A percentile compares a stretch with the other conserved stretches of the same genome.
phyloP scores from a whole-genome alignment of 2,888 invertebrate genomes.

The Piscicola geometra region DNA sequence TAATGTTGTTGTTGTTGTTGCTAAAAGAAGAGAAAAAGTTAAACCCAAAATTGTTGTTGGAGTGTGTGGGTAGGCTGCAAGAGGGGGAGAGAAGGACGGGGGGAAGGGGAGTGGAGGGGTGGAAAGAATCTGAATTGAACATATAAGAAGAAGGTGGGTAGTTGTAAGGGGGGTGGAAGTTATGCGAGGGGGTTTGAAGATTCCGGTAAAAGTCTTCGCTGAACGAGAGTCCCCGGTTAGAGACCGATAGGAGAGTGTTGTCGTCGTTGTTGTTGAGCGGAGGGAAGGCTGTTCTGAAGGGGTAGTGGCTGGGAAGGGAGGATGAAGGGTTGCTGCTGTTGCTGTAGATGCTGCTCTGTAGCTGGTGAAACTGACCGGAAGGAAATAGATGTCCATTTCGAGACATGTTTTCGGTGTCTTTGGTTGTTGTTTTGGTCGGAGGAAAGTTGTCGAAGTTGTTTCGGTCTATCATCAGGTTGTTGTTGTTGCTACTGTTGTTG shows the following conservation, averaged over 20 bases:
- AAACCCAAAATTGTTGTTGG: not conserved
- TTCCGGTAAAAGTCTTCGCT: not conserved
- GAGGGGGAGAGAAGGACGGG: not conserved
- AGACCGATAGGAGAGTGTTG: not conserved
- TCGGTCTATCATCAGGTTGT: not conserved
- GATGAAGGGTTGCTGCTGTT: not conserved
- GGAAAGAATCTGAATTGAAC: not conserved
- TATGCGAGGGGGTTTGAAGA: not conserved
- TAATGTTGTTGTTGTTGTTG: not conserved
- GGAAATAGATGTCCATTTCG: not conserved
- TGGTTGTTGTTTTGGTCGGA: not conserved
- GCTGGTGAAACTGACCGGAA: constrained; percentile 1
- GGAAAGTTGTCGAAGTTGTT: not conserved
- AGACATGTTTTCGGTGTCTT: not conserved
- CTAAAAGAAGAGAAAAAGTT: constrained; percentile 5
- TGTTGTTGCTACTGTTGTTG: not conserved
- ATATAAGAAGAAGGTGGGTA: not conserved
- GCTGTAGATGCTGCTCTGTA: not conserved
- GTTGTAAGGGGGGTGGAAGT: not conserved
- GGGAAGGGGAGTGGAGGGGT: not conserved
- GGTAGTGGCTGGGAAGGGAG: not conserved
- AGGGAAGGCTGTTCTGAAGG: not conserved
- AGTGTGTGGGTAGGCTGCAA: not conserved
- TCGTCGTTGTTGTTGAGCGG: not conserved
- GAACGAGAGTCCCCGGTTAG: not conserved